Evolutionary conservation across 2,797 vertebrate genomes (phyloP).

Genomic region (Amniataba percoides): DNA sequence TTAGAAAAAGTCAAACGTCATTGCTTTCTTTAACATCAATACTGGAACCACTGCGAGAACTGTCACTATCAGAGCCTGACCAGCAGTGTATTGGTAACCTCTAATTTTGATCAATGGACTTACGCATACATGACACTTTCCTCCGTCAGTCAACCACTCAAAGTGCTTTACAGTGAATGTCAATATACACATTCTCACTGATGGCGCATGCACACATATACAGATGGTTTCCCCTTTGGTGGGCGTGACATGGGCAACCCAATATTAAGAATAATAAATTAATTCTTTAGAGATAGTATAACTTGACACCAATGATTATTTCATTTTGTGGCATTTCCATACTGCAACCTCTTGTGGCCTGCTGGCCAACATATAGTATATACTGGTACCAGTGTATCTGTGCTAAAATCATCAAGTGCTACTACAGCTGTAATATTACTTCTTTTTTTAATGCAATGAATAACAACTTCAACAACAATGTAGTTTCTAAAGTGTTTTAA

Average conservation of each 20-base stretch:
- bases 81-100: neutral
- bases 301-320: neutral
- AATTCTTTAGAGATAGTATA: neutral
- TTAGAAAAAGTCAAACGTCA: neutral
- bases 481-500: slow-evolving; percentile 74
- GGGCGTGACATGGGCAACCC: neutral
- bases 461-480: slow-evolving; percentile 13
- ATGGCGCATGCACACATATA: too few relatives aligned
- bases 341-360: neutral
- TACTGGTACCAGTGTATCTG: neutral
- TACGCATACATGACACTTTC: too few relatives aligned
- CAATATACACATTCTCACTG: too few relatives aligned
- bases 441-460: neutral
- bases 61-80: neutral
- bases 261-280: too few relatives aligned
- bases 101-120: neutral
- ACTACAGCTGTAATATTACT: neutral
- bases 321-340: neutral
- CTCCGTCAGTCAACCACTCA: too few relatives aligned
- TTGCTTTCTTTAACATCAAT: neutral
- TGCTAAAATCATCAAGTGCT: neutral
- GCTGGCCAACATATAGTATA: neutral
- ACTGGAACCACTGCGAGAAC: neutral
- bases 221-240: too few relatives aligned
- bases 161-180: too few relatives aligned